A percentile compares a stretch with the other conserved stretches of the same genome.
Evolutionary conservation across 2,797 vertebrate species (phyloP).

Genomic region (Eremophila alpestris): DNA sequence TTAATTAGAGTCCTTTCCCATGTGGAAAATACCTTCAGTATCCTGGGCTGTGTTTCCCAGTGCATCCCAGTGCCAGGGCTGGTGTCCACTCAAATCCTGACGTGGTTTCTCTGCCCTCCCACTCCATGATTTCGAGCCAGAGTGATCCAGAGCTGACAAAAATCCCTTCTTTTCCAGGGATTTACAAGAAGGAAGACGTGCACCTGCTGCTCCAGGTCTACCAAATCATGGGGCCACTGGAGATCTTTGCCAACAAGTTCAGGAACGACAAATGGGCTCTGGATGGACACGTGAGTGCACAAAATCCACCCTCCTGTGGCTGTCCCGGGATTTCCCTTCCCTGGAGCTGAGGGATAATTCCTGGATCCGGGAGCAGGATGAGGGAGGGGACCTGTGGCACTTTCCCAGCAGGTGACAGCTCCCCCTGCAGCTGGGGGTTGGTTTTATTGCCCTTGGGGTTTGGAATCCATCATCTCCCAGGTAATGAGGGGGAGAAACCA

Average conservation of each 20-base stretch:
- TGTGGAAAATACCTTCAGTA: neutral
- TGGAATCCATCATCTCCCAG: neutral
- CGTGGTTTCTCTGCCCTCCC: neutral
- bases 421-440: neutral
- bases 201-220: conserved; percentile 95
- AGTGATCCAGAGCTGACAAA: neutral
- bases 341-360: neutral
- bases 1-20: neutral
- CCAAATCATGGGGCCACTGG: conserved; percentile 91
- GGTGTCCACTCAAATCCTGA: neutral
- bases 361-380: neutral
- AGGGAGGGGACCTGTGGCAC: neutral
- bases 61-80: rapidly evolving
- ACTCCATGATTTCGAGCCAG: neutral
- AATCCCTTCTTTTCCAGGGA: conserved; percentile 74
- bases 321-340: neutral
- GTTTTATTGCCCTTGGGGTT: neutral
- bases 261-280: conserved; percentile 95
- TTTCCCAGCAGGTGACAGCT: neutral
- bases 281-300: conserved; percentile 91
- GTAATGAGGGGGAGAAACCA: neutral
- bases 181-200: conserved; percentile 92
- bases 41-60: neutral
- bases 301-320: rapidly evolving
- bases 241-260: conserved; percentile 95